These are phyloP conservation scores for Morus bassanus DNA, from an alignment of 2,797 vertebrate genomes.

Conservation along the genomic window DNA sequence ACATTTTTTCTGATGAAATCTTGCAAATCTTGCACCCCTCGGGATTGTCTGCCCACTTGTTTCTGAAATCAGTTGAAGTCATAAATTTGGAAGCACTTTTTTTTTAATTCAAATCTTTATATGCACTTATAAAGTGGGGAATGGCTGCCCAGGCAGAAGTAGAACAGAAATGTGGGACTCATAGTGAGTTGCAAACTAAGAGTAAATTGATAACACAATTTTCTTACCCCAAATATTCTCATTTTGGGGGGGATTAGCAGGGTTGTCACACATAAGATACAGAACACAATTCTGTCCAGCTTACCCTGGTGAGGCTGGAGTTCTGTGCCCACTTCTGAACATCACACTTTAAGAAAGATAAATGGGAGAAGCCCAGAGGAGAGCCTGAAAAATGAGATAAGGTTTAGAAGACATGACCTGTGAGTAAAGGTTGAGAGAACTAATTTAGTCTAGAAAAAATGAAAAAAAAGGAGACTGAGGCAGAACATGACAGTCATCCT, in stretches of 20 bases:
- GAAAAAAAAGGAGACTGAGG: not conserved
- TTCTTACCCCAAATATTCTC: not conserved
- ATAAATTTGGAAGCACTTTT: not conserved
- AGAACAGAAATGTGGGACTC: not conserved
- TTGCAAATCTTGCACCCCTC: constrained; percentile 32
- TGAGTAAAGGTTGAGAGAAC: constrained; percentile 3
- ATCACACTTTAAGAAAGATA: constrained; percentile 2
- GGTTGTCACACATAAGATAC: not conserved
- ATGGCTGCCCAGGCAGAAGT: not conserved
- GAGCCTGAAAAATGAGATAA: not conserved
- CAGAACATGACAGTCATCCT: not conserved
- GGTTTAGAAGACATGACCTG: not conserved
- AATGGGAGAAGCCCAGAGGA: not conserved
- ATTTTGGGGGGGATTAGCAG: not conserved
- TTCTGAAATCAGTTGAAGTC: constrained; percentile 47
- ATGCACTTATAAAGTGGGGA: not conserved
- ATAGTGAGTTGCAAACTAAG: not conserved
- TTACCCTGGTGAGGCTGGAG: not conserved
- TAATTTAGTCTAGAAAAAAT: not conserved
- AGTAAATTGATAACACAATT: not conserved
- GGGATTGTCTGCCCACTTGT: constrained; percentile 13
- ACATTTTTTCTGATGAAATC: constrained; percentile 40
- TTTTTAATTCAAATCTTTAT: not conserved
- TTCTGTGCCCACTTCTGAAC: not conserved
- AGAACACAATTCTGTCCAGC: not conserved